Evolutionary conservation across 1,140 invertebrate species (phyloP).

Genomic region (Diplogasteroides magnus): DNA sequence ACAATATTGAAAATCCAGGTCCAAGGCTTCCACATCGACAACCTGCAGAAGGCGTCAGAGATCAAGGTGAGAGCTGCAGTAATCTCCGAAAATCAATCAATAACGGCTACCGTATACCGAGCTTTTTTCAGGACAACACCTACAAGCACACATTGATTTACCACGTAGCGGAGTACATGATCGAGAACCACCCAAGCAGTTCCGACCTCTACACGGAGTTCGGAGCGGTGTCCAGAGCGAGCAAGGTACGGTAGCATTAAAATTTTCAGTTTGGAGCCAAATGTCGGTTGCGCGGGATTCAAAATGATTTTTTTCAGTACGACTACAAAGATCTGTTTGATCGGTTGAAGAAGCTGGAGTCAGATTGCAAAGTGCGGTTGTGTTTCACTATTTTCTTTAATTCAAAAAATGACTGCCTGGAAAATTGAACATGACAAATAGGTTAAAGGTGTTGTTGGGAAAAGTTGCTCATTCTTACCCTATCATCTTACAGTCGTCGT

Average conservation of each 20-base stretch:
- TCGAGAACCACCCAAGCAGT: slow-evolving; percentile 84
- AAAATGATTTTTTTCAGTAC: background rate
- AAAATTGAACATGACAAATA: slow-evolving; percentile 3
- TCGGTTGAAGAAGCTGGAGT: slow-evolving; percentile 81
- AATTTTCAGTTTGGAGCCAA: background rate
- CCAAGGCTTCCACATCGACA: slow-evolving; percentile 96
- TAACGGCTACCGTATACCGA: slow-evolving; percentile 41
- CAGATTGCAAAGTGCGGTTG: slow-evolving; percentile 95
- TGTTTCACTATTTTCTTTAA: too few species aligned
- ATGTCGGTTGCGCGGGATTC: background rate
- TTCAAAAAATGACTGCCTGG: too few species aligned
- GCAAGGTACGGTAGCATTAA: slow-evolving; percentile 73
- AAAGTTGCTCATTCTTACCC: too few species aligned
- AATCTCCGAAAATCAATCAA: slow-evolving; percentile 72
- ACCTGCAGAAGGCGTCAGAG: slow-evolving; percentile 93
- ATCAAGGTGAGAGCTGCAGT: slow-evolving; percentile 77
- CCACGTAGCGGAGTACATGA: slow-evolving; percentile 92
- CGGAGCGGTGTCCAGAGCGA: slow-evolving; percentile 78
- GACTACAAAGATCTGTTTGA: slow-evolving; percentile 61
- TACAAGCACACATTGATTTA: slow-evolving; percentile 95
- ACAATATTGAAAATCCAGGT: slow-evolving; percentile 61
- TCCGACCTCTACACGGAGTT: slow-evolving; percentile 96
- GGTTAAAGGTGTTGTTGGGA: background rate
- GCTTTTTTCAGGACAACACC: slow-evolving; percentile 59
- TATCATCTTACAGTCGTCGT: background rate